Evolutionary conservation across 1,140 invertebrate species (phyloP).

Genomic region (Colletes gigas): DNA sequence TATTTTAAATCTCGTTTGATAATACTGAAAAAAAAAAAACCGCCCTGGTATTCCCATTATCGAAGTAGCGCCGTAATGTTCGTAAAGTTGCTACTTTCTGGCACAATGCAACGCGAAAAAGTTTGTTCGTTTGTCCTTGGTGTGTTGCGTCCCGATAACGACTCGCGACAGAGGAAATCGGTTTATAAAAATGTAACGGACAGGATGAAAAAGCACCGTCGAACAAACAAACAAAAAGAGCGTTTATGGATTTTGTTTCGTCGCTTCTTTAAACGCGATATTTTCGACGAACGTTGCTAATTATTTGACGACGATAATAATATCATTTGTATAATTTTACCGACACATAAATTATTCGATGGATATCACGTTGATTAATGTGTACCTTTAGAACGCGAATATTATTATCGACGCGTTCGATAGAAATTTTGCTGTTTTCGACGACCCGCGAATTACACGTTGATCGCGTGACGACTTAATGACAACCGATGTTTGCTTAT

Average conservation of each 20-base stretch:
- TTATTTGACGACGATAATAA: not conserved
- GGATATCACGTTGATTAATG: not conserved
- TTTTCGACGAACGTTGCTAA: not conserved
- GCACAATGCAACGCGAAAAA: not conserved
- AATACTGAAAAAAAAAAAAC: no score
- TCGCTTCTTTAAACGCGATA: not conserved
- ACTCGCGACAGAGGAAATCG: not conserved
- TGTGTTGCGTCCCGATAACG: not conserved
- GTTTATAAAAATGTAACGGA: not conserved
- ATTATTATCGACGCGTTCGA: not conserved
- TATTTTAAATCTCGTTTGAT: no score
- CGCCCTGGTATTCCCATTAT: no score
- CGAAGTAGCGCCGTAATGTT: not conserved
- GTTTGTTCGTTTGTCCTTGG: conserved; percentile 10
- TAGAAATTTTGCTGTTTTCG: not conserved
- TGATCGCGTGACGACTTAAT: not conserved
- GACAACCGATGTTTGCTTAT: not conserved
- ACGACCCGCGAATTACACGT: not conserved
- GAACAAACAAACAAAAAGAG: not conserved
- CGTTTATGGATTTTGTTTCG: no score
- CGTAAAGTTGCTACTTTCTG: not conserved
- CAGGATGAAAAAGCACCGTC: not conserved
- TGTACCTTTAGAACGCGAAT: not conserved
- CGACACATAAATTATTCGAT: not conserved
- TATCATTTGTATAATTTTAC: not conserved